A percentile compares a stretch with the other conserved stretches of the same genome.
phyloP scores from a whole-genome alignment of 23 tunicate genomes.

The Diplosoma virens region DNA sequence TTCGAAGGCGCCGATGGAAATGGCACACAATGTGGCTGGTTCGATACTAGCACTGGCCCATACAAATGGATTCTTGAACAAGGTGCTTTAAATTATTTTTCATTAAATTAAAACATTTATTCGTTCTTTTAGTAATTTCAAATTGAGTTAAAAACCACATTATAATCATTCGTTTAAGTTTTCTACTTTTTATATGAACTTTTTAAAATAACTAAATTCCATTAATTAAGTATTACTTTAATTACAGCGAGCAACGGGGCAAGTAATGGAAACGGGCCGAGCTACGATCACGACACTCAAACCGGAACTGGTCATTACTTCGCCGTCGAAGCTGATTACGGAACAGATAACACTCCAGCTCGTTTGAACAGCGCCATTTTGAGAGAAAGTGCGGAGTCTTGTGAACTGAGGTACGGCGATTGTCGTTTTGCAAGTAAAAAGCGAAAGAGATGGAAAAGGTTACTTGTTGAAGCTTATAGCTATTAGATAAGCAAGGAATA shows the following conservation, averaged over 20 bases:
- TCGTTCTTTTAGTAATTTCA: too few species aligned
- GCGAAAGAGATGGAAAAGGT: too few species aligned
- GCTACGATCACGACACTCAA: slow-evolving; percentile 68
- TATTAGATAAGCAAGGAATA: too few species aligned
- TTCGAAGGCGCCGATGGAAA: slow-evolving; percentile 47
- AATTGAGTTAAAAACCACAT: too few species aligned
- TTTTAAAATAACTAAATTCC: too few species aligned
- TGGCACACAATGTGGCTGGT: slow-evolving; percentile 65
- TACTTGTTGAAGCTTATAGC: too few species aligned
- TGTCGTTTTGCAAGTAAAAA: too few species aligned
- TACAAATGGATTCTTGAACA: slow-evolving; percentile 75
- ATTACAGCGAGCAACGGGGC: slow-evolving; percentile 59
- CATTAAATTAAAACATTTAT: too few species aligned
- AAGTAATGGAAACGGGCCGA: slow-evolving; percentile 74
- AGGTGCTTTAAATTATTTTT: too few species aligned
- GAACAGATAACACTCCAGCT: slow-evolving; percentile 74
- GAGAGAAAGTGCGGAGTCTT: slow-evolving; percentile 68
- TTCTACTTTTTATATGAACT: too few species aligned
- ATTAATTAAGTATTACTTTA: too few species aligned
- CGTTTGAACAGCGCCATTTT: slow-evolving; percentile 51
- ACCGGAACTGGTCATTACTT: slow-evolving; percentile 76
- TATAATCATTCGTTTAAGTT: too few species aligned
- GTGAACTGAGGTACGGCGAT: slow-evolving; percentile 85
- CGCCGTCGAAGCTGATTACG: slow-evolving; percentile 79
- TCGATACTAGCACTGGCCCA: slow-evolving; percentile 80